phyloP scores from a whole-genome alignment of 2,797 vertebrate species.

The Phrynocephalus forsythii region DNA sequence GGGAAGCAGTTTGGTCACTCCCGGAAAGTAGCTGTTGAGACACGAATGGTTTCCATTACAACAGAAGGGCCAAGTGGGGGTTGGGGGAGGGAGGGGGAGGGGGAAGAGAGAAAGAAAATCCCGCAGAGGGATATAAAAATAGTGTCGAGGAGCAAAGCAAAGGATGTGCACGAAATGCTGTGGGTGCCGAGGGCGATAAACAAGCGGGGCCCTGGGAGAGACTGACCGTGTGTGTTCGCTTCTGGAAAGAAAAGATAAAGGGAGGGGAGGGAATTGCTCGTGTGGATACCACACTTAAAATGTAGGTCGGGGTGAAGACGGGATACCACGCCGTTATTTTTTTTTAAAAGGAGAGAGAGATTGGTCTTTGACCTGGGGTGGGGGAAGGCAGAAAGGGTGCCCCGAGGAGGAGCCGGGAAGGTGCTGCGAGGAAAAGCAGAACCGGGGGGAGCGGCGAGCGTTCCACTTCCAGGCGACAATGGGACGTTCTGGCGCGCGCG shows the following conservation, averaged over 20 bases:
- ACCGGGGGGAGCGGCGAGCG: too few species aligned
- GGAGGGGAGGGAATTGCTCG: neutral
- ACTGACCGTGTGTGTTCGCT: neutral
- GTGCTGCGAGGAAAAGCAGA: too few species aligned
- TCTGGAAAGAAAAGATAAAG: conserved; percentile 28
- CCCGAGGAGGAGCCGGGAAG: neutral
- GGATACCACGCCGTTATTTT: neutral
- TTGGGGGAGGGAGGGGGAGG: neutral
- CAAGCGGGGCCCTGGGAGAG: neutral
- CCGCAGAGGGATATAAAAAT: neutral
- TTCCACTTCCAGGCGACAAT: neutral
- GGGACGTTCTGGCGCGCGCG: neutral
- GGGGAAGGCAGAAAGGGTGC: neutral
- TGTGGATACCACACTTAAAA: conserved; percentile 19
- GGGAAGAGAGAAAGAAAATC: neutral
- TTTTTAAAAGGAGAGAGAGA: neutral
- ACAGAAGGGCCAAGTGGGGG: neutral
- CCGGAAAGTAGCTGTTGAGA: conserved; percentile 36
- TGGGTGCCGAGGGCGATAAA: neutral
- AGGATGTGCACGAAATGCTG: neutral
- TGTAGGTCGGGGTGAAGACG: neutral
- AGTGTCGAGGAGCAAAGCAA: neutral
- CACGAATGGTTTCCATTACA: conserved; percentile 14
- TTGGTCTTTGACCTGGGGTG: too few species aligned
- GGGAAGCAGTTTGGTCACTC: conserved; percentile 45